Evolutionary conservation across 2,797 vertebrate genomes (phyloP).

Genomic region (Champsocephalus gunnari): DNA sequence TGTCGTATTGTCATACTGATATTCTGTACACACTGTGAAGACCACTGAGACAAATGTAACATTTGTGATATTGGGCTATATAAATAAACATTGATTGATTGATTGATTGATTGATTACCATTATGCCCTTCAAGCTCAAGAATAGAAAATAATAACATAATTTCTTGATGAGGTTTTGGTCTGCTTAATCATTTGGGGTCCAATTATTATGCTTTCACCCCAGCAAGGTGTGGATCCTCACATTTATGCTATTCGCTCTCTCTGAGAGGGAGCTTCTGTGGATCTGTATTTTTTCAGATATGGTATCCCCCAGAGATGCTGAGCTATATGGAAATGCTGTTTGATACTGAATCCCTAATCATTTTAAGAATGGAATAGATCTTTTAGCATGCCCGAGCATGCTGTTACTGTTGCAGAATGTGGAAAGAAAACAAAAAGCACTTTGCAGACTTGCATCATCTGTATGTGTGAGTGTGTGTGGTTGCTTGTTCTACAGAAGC

Average conservation of each 20-base stretch:
- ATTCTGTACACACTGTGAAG: too few relatives aligned
- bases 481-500: neutral
- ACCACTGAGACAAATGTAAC: too few relatives aligned
- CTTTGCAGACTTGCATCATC: conserved; percentile 27
- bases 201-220: conserved; percentile 5
- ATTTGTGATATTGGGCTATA: too few relatives aligned
- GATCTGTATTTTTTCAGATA: conserved; percentile 20
- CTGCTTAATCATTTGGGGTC: neutral
- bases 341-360: conserved; percentile 46
- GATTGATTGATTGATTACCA: too few relatives aligned
- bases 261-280: conserved; percentile 5
- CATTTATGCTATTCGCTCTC: neutral
- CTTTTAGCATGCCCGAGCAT: neutral
- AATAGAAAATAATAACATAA: conserved; percentile 15
- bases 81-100: too few relatives aligned
- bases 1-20: too few relatives aligned
- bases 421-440: conserved; percentile 5
- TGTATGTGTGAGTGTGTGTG: neutral
- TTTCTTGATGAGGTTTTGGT: conserved; percentile 18
- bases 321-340: conserved; percentile 47
- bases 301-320: conserved; percentile 32
- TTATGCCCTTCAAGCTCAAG: conserved; percentile 17
- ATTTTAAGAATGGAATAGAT: conserved; percentile 22
- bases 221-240: conserved; percentile 32
- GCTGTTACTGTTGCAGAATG: neutral